Evolutionary conservation across 1,140 invertebrate species (phyloP).

Genomic region (Sitobion miscanthi): DNA sequence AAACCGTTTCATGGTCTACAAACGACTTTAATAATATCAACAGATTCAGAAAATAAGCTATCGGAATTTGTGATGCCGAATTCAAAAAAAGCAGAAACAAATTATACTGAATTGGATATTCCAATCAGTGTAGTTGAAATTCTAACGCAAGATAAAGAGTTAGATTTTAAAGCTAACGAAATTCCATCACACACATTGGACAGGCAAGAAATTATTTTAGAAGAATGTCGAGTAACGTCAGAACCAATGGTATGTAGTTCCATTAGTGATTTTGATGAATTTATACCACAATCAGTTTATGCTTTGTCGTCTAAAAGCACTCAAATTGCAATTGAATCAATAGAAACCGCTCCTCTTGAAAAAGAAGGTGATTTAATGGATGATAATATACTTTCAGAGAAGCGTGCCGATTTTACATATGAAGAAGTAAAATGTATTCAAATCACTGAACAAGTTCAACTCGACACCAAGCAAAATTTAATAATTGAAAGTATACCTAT

Average conservation of each 20-base stretch:
- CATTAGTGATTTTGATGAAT: constrained; percentile 9
- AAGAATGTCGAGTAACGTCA: constrained; percentile 59
- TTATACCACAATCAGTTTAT: constrained; percentile 19
- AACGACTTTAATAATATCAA: constrained; percentile 58
- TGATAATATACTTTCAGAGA: neutral
- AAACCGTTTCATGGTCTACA: constrained; percentile 58
- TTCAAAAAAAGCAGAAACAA: constrained; percentile 59
- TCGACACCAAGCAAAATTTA: neutral
- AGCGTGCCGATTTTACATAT: neutral
- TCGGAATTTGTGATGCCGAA: constrained; percentile 58
- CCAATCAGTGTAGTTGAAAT: constrained; percentile 60
- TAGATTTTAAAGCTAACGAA: constrained; percentile 38
- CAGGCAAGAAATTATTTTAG: constrained; percentile 59
- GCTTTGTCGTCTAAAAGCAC: neutral
- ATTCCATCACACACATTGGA: constrained; percentile 18
- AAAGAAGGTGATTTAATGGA: constrained; percentile 37
- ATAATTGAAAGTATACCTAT: neutral
- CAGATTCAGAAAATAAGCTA: constrained; percentile 58
- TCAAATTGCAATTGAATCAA: neutral
- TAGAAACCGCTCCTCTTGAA: neutral
- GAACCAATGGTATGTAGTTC: constrained; percentile 37
- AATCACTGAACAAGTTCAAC: constrained; percentile 34
- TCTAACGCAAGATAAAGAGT: constrained; percentile 61
- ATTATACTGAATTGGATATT: constrained; percentile 60
- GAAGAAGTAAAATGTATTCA: constrained; percentile 28